Percentiles rank a stretch among this genome's conserved stretches.
These are phyloP conservation scores for Oceanodroma tethys DNA, from an alignment of 2,113 vertebrate species.

Conservation along the genomic window DNA sequence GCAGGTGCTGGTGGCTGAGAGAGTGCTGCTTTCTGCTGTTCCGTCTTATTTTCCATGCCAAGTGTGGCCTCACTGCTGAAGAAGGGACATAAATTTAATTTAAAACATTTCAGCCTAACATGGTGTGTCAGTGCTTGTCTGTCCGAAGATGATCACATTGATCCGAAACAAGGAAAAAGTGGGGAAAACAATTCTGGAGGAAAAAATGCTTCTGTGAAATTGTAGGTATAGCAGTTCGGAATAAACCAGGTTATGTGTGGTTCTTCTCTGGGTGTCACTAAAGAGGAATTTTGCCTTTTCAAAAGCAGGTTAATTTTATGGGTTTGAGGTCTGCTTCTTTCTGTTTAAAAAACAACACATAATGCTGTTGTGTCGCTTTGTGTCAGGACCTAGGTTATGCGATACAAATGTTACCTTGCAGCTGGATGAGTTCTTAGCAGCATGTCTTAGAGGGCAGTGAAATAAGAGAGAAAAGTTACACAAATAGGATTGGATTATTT, in stretches of 20 bases:
- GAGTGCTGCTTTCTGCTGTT: not conserved
- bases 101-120: not conserved
- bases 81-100: not conserved
- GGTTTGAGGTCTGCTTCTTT: not conserved
- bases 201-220: not conserved
- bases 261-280: not conserved
- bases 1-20: not conserved
- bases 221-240: accelerated
- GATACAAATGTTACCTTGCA: not conserved
- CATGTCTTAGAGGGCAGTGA: not conserved
- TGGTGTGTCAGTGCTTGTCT: not conserved
- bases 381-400: not conserved
- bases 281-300: not conserved
- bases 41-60: not conserved
- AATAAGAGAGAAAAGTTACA: not conserved
- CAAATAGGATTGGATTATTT: not conserved
- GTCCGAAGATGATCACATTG: not conserved
- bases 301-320: not conserved
- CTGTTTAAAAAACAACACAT: not conserved
- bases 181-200: not conserved
- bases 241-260: not conserved
- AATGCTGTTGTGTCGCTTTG: not conserved
- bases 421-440: not conserved
- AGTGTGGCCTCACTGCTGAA: not conserved
- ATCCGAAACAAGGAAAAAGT: not conserved